Conservation (phyloP, 2,113 vertebrate genomes). For the Stercorarius parasiticus region DNA sequence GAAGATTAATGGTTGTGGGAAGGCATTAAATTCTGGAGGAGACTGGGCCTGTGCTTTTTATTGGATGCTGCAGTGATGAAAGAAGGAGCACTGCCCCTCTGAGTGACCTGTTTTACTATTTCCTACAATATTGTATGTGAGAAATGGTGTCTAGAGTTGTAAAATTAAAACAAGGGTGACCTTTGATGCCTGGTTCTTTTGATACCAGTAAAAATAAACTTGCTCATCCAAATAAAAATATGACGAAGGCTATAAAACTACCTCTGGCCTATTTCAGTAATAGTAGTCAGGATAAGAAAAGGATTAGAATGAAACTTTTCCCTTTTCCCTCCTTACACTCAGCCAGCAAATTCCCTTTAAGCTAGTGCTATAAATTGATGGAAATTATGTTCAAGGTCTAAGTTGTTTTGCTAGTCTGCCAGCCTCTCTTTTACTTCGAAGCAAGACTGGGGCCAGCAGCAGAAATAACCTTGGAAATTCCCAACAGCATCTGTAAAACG, state of each 20-base stretch:
- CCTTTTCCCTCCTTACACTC: background rate
- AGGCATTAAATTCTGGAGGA: background rate
- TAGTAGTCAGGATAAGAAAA: background rate
- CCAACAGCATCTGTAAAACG: background rate
- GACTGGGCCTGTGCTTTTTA: background rate
- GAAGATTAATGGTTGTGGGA: background rate
- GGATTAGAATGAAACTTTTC: background rate
- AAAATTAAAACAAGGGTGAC: background rate
- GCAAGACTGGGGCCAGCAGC: background rate
- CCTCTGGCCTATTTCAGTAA: background rate
- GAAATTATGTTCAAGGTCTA: background rate
- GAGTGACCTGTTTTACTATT: background rate
- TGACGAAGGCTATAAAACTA: background rate
- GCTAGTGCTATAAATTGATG: background rate
- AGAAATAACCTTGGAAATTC: background rate
- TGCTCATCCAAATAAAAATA: background rate
- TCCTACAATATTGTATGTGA: background rate
- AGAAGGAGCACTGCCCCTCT: background rate
- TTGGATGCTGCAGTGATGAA: background rate
- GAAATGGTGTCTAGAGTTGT: background rate
- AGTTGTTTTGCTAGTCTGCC: background rate
- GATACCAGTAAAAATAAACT: background rate
- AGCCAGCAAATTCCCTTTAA: background rate
- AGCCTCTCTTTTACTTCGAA: background rate
- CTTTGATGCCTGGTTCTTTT: background rate